Evolutionary conservation across 1,140 invertebrate species (phyloP).

Genomic region (Sarcophaga bullata): DNA sequence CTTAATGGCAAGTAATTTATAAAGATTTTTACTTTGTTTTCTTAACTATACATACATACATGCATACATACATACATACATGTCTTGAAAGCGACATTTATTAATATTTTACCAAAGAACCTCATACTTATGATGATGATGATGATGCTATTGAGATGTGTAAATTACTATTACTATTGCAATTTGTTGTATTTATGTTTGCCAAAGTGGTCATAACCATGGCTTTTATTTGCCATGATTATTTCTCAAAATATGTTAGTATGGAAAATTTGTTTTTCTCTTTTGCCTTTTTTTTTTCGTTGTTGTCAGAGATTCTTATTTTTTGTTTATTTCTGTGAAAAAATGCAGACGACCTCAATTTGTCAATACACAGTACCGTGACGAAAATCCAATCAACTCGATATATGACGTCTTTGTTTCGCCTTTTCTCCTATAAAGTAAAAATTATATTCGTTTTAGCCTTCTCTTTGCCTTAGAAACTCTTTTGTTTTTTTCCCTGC

Average conservation of each 20-base stretch:
- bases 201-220: neutral
- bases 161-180: too few relatives aligned
- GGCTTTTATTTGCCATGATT: too few relatives aligned
- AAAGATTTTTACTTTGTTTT: neutral
- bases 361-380: constrained; percentile 23
- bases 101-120: neutral
- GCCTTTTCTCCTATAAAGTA: too few relatives aligned
- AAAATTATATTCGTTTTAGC: neutral
- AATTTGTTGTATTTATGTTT: neutral
- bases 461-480: neutral
- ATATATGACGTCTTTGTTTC: neutral
- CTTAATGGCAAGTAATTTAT: constrained; percentile 15
- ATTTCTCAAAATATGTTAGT: too few relatives aligned
- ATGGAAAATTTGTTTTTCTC: too few relatives aligned
- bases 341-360: neutral
- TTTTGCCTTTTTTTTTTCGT: too few relatives aligned
- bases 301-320: too few relatives aligned
- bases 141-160: too few relatives aligned
- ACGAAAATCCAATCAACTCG: constrained; percentile 21
- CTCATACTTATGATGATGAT: too few relatives aligned
- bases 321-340: neutral
- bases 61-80: neutral
- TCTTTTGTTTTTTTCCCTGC: too few relatives aligned
- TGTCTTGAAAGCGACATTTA: neutral
- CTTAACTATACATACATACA: neutral